These are phyloP conservation scores for Diplodus puntazzo DNA, from an alignment of 2,797 vertebrate genomes.

Conservation along the genomic window DNA sequence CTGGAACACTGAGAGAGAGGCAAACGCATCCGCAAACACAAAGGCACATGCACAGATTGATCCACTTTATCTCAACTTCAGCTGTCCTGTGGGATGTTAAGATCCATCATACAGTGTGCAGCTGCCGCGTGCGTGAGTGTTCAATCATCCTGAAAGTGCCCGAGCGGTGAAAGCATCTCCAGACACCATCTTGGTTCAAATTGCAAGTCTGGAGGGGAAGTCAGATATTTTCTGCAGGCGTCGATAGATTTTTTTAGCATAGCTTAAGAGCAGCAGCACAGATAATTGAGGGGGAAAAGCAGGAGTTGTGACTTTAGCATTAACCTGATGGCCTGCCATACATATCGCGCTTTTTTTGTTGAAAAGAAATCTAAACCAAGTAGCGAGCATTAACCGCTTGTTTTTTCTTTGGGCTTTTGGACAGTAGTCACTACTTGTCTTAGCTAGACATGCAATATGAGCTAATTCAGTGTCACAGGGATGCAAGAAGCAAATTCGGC, in stretches of 20 bases:
- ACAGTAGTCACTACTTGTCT: neutral
- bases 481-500: neutral
- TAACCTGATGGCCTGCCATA: neutral
- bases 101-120: conserved; percentile 45
- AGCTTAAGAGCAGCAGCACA: conserved; percentile 1
- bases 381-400: neutral
- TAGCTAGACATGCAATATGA: too few species aligned
- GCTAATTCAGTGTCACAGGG: neutral
- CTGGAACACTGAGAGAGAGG: conserved; percentile 7
- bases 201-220: conserved; percentile 32
- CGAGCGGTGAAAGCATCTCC: conserved; percentile 35
- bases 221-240: conserved; percentile 33
- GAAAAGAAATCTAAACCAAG: conserved; percentile 2
- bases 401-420: neutral
- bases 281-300: neutral
- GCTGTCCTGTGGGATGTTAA: conserved; percentile 25
- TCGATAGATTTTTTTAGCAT: neutral
- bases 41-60: conserved; percentile 47
- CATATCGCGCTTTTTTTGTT: conserved; percentile 5
- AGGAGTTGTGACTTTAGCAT: conserved; percentile 1
- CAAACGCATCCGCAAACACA: conserved; percentile 30
- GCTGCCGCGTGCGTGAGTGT: conserved; percentile 36
- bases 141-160: conserved; percentile 57
- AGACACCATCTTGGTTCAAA: conserved; percentile 48
- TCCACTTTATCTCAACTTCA: conserved; percentile 49